Base-by-base conservation (phyloP, 2,888 invertebrate species). In the Ferrisia virgata region DNA sequence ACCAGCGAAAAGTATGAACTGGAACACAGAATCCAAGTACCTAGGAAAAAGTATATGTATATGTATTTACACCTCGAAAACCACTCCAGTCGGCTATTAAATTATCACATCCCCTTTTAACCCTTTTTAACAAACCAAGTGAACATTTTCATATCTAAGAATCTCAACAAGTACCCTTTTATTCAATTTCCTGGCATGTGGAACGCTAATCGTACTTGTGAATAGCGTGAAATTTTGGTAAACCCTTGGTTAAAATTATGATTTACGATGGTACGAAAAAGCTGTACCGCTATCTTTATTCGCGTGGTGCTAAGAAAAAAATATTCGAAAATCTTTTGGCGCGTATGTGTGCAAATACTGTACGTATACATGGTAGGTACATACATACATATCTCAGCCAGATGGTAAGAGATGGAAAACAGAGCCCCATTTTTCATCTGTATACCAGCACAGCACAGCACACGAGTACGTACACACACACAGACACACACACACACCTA, bases 111-210 rank as follows among this genome's bases (percentile, higher is more conserved):
- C 58, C 58, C 28, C 28, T 64, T 64, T 64, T 28, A 64, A 64
- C 58, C 58, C 58, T 64, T 64, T 64, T 18, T 6, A n/a, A n/a
- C 5, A 64, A 64, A 5, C 18, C 58, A 22, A 53, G 25, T 5
- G 58, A 64, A 28, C 13, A 28, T 64, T 64, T 64, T 64, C 58
- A 64, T 64, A 64, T 64, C 58, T 64, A 64, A 64, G 58, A 64
- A 64, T 64, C 58, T 28, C 58, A 64, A 64, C 58, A 64, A 64
- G 58, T 64, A 64, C 58, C 58, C 58, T 64, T 64, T 64, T 64
- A 64, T 64, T 64, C 28, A 64, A 64, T 64, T 64, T 64, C 58
- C 58, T 64, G 58, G 25, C 58, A 22, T 64, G 47, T 28, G 58
- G 58, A 64, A 64, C 58, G 25, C 58, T 64, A 64, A 64, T 64